A percentile compares a stretch with the other conserved stretches of the same genome.
These are phyloP conservation scores for Venustaconcha ellipsiformis DNA, from an alignment of 1,140 invertebrate genomes.

Conservation along the genomic window DNA sequence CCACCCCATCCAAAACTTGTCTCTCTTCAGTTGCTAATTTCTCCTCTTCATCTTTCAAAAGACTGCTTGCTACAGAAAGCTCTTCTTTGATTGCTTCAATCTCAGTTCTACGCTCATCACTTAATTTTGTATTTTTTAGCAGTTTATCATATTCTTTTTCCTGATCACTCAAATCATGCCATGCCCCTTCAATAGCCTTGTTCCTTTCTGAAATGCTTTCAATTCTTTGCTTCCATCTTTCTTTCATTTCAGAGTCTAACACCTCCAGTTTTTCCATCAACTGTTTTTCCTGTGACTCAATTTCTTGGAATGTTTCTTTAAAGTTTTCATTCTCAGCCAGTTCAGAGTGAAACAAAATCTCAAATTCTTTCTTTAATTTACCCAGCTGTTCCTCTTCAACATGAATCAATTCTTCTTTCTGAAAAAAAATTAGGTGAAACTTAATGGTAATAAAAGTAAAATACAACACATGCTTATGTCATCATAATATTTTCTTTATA, in stretches of 20 bases:
- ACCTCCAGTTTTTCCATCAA: constrained; percentile 30
- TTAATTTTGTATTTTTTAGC: constrained; percentile 28
- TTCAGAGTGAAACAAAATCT: constrained; percentile 22
- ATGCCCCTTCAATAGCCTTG: constrained; percentile 53
- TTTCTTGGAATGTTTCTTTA: constrained; percentile 33
- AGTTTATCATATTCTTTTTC: constrained; percentile 38
- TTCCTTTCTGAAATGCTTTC: constrained; percentile 49
- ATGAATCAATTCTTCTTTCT: constrained; percentile 30
- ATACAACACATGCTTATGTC: neutral
- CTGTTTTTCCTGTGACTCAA: constrained; percentile 34
- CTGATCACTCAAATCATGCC: constrained; percentile 54
- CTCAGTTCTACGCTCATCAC: constrained; percentile 40
- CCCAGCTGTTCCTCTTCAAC: constrained; percentile 24
- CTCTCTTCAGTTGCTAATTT: constrained; percentile 48
- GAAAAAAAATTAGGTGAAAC: neutral
- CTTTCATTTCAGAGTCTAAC: constrained; percentile 38
- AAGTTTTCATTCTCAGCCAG: constrained; percentile 34
- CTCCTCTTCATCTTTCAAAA: constrained; percentile 55
- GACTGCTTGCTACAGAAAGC: constrained; percentile 43
- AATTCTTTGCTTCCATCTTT: constrained; percentile 41
- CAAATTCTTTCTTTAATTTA: constrained; percentile 22
- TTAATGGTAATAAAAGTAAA: neutral
- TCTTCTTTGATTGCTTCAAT: constrained; percentile 40
- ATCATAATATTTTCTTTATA: neutral
- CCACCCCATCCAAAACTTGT: constrained; percentile 45